These are phyloP conservation scores for Altica lythri DNA, from an alignment of 2,888 invertebrate genomes.

Conservation along the genomic window DNA sequence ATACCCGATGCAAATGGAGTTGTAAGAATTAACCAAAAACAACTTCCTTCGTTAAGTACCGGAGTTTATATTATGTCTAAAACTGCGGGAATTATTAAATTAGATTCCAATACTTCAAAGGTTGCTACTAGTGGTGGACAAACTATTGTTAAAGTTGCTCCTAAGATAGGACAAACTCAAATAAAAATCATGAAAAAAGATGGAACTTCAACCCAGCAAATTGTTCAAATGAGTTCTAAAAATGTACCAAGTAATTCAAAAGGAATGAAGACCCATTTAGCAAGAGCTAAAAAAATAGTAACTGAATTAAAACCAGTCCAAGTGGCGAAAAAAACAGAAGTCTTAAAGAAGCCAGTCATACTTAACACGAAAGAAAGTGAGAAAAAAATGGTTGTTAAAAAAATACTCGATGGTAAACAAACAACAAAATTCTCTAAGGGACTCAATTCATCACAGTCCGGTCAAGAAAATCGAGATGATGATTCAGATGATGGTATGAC, in stretches of 20 bases:
- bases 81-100: slow-evolving; percentile 74
- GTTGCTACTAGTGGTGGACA: slow-evolving; percentile 54
- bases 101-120: slow-evolving; percentile 62
- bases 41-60: slow-evolving; percentile 66
- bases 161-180: slow-evolving; percentile 60
- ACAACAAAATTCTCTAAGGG: not conserved
- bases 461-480: slow-evolving; percentile 12
- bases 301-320: slow-evolving; percentile 10
- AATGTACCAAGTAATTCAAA: slow-evolving; percentile 12
- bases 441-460: not conserved
- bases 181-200: slow-evolving; percentile 57
- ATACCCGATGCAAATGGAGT: slow-evolving; percentile 69
- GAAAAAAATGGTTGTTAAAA: slow-evolving; percentile 28
- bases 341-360: slow-evolving; percentile 28
- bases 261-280: slow-evolving; percentile 12
- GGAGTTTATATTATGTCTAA: slow-evolving; percentile 79
- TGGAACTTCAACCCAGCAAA: slow-evolving; percentile 40
- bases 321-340: slow-evolving; percentile 33
- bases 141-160: slow-evolving; percentile 57
- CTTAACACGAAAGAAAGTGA: too few species aligned
- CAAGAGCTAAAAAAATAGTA: slow-evolving; percentile 19
- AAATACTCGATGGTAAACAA: slow-evolving; percentile 17
- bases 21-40: slow-evolving; percentile 75
- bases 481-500: slow-evolving; percentile 49
- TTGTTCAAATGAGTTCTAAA: slow-evolving; percentile 43